Conservation (phyloP, 2,113 vertebrate species). For the Arvicanthis niloticus region DNA sequence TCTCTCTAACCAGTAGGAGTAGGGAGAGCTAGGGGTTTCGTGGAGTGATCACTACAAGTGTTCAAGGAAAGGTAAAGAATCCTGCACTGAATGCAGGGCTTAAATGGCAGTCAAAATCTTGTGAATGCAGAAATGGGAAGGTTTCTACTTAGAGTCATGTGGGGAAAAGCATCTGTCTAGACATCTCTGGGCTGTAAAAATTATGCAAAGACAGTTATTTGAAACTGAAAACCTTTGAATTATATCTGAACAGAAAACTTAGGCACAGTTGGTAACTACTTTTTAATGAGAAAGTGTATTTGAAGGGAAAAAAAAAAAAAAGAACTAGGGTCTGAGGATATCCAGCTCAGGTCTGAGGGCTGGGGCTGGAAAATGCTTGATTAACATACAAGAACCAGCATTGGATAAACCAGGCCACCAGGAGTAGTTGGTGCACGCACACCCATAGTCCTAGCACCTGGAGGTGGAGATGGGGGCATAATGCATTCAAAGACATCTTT, state of each 20-base stretch:
- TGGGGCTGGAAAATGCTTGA: background rate
- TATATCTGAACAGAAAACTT: background rate
- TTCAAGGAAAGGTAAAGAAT: background rate
- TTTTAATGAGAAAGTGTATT: background rate
- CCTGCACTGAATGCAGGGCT: background rate
- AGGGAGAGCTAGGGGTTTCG: background rate
- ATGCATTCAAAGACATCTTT: background rate
- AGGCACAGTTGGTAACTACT: background rate
- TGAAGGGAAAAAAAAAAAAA: background rate
- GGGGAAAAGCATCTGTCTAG: too few relatives aligned
- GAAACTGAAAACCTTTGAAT: constrained; percentile 17
- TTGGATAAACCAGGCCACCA: background rate
- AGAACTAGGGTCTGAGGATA: background rate
- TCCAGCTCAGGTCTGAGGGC: background rate
- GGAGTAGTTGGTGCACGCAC: background rate
- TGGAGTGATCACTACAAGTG: background rate
- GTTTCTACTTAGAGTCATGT: background rate
- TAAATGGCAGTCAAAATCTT: background rate
- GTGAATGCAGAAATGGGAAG: background rate
- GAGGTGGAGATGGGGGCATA: background rate
- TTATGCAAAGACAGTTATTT: background rate
- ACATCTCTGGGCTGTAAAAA: background rate
- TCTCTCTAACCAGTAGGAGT: background rate
- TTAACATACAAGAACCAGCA: background rate
- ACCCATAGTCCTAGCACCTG: too few relatives aligned